Conservation (phyloP, 2,797 vertebrate species). For the Tapirus indicus region DNA sequence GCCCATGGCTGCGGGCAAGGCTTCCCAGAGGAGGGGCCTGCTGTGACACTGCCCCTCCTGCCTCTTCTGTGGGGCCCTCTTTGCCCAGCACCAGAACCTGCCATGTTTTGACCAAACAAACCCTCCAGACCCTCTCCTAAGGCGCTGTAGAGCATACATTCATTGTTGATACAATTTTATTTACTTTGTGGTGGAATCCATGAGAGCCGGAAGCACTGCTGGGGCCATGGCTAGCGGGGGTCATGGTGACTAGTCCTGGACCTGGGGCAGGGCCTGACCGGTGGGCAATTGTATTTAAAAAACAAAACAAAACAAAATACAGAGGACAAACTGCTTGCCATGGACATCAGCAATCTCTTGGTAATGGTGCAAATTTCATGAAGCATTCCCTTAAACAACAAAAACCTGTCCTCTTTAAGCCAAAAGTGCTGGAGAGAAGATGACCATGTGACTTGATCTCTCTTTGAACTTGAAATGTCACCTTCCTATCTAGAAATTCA, state of each 20-base stretch:
- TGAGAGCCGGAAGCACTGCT: fast-evolving
- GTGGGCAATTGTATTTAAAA: not conserved
- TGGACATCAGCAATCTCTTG: not conserved
- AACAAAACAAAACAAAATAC: not conserved
- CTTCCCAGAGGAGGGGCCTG: not conserved
- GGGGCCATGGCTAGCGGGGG: not conserved
- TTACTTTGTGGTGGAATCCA: not conserved
- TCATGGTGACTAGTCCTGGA: not conserved
- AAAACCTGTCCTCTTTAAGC: not conserved
- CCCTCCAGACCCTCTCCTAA: fast-evolving
- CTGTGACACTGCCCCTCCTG: too few species aligned
- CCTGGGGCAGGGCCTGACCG: not conserved
- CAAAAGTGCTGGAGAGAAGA: not conserved
- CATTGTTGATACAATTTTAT: slow-evolving; percentile 43
- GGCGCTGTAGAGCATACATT: fast-evolving
- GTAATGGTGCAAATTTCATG: not conserved
- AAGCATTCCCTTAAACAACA: not conserved
- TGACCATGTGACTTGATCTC: not conserved
- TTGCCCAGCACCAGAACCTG: not conserved
- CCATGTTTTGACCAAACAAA: fast-evolving
- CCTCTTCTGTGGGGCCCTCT: not conserved
- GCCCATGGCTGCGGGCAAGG: fast-evolving
- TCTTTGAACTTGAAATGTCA: not conserved
- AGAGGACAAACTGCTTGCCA: not conserved
- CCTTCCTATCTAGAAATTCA: not conserved